Conservation (phyloP, 2,888 invertebrate species). For the Cordilura impudica region DNA sequence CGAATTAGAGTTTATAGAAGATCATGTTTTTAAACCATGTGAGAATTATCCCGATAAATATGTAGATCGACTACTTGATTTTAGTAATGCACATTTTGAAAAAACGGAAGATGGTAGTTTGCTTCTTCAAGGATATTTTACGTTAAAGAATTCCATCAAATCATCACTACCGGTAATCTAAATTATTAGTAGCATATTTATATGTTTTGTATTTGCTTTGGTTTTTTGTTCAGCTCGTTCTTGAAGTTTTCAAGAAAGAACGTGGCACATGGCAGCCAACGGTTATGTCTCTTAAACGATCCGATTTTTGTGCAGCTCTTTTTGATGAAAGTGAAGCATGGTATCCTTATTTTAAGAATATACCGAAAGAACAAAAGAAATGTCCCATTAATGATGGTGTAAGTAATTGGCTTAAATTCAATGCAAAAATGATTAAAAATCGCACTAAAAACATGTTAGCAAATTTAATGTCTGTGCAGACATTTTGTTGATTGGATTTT, state of each 20-base stretch:
- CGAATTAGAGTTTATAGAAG: neutral
- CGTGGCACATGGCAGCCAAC: conserved; percentile 20
- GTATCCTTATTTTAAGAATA: neutral
- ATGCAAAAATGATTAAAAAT: too few species aligned
- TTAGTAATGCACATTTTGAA: neutral
- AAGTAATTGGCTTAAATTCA: too few species aligned
- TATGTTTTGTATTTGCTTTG: too few species aligned
- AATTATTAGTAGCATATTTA: too few species aligned
- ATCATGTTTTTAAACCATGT: neutral
- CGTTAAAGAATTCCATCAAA: neutral
- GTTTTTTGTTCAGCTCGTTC: too few species aligned
- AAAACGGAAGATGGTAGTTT: conserved; percentile 3
- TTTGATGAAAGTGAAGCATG: conserved; percentile 1
- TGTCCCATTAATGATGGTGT: conserved; percentile 10
- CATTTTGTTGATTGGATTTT: too few species aligned
- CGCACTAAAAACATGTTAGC: too few species aligned
- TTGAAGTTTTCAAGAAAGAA: conserved; percentile 16
- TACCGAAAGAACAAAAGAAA: neutral
- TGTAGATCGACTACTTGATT: neutral
- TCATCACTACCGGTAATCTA: neutral
- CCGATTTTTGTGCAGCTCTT: neutral
- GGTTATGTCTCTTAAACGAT: neutral
- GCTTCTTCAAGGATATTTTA: neutral
- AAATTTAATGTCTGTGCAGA: too few species aligned
- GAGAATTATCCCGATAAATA: conserved; percentile 10